Percentiles rank a stretch among this genome's conserved stretches.
Conservation (phyloP, 2,113 vertebrate genomes). For the Barnardius zonarius region DNA sequence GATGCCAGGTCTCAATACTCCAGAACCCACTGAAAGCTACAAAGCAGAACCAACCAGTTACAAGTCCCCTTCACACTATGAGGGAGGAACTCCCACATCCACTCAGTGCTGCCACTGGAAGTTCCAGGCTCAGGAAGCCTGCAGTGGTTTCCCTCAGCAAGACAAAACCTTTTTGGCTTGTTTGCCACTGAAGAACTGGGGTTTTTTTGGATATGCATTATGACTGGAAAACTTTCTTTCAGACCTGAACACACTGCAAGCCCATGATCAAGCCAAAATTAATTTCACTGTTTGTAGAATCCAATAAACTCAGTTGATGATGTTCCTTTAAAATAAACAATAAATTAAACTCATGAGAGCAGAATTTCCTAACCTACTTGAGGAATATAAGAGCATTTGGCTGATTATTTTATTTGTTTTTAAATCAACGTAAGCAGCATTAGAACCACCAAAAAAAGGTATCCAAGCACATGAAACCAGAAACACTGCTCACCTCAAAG, state of each 20-base stretch:
- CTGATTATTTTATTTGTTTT: background rate
- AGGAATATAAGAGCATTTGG: background rate
- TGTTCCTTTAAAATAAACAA: background rate
- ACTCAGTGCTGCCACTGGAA: background rate
- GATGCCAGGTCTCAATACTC: background rate
- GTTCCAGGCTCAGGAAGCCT: background rate
- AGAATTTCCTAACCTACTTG: background rate
- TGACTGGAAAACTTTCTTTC: background rate
- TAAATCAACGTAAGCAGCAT: background rate
- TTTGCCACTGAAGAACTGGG: background rate
- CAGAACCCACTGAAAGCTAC: background rate
- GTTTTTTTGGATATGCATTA: background rate
- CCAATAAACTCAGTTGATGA: background rate
- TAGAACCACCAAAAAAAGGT: background rate
- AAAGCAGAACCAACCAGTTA: background rate
- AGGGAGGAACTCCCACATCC: background rate
- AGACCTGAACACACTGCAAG: background rate
- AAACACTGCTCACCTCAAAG: slow-evolving; percentile 85
- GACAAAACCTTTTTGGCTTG: background rate
- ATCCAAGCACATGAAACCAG: background rate
- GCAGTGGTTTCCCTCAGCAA: background rate
- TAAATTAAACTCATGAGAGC: background rate
- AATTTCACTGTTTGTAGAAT: background rate
- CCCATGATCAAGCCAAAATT: background rate
- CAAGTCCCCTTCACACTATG: background rate